Evolutionary conservation across 2,797 vertebrate species (phyloP).

Genomic region (Amazonetta brasiliensis): DNA sequence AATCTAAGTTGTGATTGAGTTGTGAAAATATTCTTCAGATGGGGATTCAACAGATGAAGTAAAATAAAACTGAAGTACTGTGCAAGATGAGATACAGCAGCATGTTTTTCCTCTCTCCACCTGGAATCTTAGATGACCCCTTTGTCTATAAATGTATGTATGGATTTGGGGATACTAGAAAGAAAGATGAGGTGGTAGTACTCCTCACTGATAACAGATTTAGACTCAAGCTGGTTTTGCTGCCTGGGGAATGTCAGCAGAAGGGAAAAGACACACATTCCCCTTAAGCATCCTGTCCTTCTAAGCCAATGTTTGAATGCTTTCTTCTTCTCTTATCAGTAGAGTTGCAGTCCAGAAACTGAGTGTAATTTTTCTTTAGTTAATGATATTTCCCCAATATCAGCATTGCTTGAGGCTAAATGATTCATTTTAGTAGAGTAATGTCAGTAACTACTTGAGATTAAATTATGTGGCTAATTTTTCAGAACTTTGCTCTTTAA

Average conservation of each 20-base stretch:
- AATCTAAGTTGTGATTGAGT: not conserved
- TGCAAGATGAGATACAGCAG: not conserved
- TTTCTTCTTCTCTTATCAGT: slow-evolving; percentile 6
- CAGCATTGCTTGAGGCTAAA: not conserved
- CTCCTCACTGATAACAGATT: not conserved
- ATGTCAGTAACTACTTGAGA: not conserved
- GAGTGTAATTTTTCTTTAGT: not conserved
- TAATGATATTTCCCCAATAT: slow-evolving; percentile 3
- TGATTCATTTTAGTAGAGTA: not conserved
- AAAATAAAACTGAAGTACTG: not conserved
- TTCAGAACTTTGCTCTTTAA: not conserved
- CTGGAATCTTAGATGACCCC: not conserved
- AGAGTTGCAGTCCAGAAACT: not conserved
- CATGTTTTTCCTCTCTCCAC: not conserved
- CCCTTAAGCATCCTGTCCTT: not conserved
- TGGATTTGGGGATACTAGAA: not conserved
- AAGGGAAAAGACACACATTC: not conserved
- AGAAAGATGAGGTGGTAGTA: not conserved
- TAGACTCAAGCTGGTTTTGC: not conserved
- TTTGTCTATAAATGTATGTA: fast-evolving
- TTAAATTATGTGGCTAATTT: slow-evolving; percentile 33
- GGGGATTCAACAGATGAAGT: not conserved
- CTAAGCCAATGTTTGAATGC: not conserved
- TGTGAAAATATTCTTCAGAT: not conserved
- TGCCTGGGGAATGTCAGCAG: not conserved